Conservation (phyloP, 1,140 invertebrate genomes). For the Carcinoscorpius rotundicauda region DNA sequence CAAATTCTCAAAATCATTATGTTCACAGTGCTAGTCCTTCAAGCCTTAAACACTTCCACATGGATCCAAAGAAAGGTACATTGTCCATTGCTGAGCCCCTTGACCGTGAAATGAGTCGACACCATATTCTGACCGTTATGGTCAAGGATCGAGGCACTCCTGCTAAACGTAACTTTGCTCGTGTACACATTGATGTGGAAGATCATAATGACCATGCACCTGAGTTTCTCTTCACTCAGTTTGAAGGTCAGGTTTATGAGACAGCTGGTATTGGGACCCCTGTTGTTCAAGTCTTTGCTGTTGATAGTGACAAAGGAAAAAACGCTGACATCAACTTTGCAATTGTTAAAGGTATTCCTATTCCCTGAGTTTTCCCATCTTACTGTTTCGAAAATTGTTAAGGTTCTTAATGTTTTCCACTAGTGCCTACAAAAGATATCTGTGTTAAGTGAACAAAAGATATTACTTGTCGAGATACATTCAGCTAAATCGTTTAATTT, state of each 20-base stretch:
- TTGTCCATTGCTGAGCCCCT: constrained; percentile 53
- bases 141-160: constrained; percentile 79
- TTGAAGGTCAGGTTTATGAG: constrained; percentile 61
- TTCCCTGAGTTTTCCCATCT: background rate
- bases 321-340: constrained; percentile 68
- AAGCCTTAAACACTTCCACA: constrained; percentile 61
- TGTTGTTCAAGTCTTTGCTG: constrained; percentile 56
- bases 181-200: constrained; percentile 63
- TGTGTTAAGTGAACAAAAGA: no score
- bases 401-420: no score
- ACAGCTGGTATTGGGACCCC: constrained; percentile 56
- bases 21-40: constrained; percentile 43
- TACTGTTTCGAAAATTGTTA: no score
- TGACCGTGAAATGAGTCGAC: constrained; percentile 63
- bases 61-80: constrained; percentile 62
- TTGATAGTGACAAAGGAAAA: constrained; percentile 65
- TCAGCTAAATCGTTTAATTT: no score
- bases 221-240: constrained; percentile 57
- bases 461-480: no score
- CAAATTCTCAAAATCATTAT: no score
- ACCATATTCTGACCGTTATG: constrained; percentile 78
- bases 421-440: no score
- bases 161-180: constrained; percentile 67
- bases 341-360: constrained; percentile 52
- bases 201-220: constrained; percentile 85